Percentiles rank a stretch among this genome's conserved stretches.
Conservation (phyloP, 2,888 invertebrate genomes). For the Onchidella celtica region DNA sequence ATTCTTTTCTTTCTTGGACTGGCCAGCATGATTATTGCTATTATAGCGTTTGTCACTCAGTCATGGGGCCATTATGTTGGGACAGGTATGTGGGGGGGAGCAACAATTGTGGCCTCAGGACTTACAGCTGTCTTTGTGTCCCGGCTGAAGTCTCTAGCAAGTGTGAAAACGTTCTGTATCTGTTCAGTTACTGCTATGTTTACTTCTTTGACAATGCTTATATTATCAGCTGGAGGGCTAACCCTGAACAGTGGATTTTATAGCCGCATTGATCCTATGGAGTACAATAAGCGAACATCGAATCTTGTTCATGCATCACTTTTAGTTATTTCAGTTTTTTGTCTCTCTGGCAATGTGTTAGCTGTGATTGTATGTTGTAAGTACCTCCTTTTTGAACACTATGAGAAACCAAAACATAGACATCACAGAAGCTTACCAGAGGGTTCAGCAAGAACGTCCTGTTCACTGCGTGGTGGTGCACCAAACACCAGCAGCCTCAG, state of each 20-base stretch:
- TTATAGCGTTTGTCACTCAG: constrained; percentile 65
- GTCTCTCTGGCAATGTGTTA: constrained; percentile 62
- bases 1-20: constrained; percentile 68
- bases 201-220: constrained; percentile 65
- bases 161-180: constrained; percentile 66
- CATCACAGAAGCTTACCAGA: constrained; percentile 46
- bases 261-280: constrained; percentile 44
- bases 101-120: constrained; percentile 63
- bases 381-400: constrained; percentile 62
- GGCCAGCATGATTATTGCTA: constrained; percentile 67
- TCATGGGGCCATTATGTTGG: constrained; percentile 74
- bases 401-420: constrained; percentile 50
- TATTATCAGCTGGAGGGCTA: constrained; percentile 70
- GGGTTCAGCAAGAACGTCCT: constrained; percentile 37
- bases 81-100: constrained; percentile 75
- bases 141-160: constrained; percentile 58
- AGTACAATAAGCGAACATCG: constrained; percentile 57
- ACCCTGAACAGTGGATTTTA: constrained; percentile 69
- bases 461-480: constrained; percentile 47
- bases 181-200: constrained; percentile 61
- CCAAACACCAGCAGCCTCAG: constrained; percentile 47
- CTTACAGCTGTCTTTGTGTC: constrained; percentile 65
- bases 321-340: constrained; percentile 63
- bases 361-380: constrained; percentile 65
- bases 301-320: constrained; percentile 65